phyloP scores from a whole-genome alignment of 2,113 vertebrate genomes.

The Eretmodus cyanostictus region DNA sequence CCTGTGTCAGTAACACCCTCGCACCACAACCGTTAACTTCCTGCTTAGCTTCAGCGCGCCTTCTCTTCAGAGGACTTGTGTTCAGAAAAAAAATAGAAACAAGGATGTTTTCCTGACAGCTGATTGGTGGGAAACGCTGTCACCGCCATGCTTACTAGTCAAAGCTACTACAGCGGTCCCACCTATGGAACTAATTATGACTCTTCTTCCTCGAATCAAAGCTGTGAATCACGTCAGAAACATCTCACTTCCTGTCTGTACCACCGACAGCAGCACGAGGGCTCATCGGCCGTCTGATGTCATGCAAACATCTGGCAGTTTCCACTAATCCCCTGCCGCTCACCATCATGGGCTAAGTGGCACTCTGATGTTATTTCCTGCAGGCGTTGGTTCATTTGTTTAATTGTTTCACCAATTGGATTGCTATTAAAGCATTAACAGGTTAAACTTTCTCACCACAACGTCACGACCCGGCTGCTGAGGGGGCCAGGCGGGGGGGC shows the following conservation, averaged over 20 bases:
- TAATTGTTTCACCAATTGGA: slow-evolving; percentile 59
- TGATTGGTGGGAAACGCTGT: not conserved
- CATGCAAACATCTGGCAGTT: slow-evolving; percentile 53
- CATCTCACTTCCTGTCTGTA: not conserved
- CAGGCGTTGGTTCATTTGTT: slow-evolving; percentile 48
- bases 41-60: not conserved
- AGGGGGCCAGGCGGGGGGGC: not conserved
- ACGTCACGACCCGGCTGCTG: not conserved
- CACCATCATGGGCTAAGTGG: slow-evolving; percentile 46
- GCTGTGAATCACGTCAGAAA: not conserved
- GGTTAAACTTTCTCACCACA: not conserved
- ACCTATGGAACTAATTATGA: not conserved
- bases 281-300: slow-evolving; percentile 7
- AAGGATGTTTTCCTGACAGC: not conserved
- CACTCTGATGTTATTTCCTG: slow-evolving; percentile 41
- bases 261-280: not conserved
- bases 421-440: slow-evolving; percentile 35
- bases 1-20: not conserved
- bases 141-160: not conserved
- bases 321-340: slow-evolving; percentile 21
- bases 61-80: not conserved
- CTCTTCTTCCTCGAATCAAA: not conserved
- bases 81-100: not conserved
- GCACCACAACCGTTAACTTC: not conserved
- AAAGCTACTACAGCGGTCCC: not conserved